phyloP scores from a whole-genome alignment of 2,888 invertebrate species.

The Eretmocerus hayati region DNA sequence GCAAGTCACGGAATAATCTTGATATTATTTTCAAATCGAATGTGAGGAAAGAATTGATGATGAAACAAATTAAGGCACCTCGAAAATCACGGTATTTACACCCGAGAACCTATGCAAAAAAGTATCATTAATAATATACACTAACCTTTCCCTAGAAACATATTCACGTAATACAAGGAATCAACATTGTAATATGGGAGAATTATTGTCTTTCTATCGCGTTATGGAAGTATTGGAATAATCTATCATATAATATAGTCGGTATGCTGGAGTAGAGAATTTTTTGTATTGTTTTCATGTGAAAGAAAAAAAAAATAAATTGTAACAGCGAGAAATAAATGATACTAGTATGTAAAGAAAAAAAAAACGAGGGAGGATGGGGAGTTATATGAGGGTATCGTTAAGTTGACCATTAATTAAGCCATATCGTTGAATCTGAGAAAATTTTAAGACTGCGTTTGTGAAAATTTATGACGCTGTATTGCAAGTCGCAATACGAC shows the following conservation, averaged over 20 bases:
- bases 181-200: background rate
- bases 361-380: constrained; percentile 6
- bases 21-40: too few relatives aligned
- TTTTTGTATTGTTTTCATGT: constrained; percentile 14
- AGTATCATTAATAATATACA: constrained; percentile 8
- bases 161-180: constrained; percentile 4
- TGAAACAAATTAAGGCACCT: too few relatives aligned
- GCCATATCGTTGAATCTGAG: constrained; percentile 1
- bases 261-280: constrained; percentile 7
- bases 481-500: too few relatives aligned
- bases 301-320: background rate
- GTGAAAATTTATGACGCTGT: too few relatives aligned
- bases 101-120: constrained; percentile 16
- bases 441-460: background rate
- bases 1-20: too few relatives aligned
- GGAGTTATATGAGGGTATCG: constrained; percentile 3
- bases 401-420: constrained; percentile 17
- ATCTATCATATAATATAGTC: too few relatives aligned
- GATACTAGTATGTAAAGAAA: background rate
- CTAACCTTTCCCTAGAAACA: constrained; percentile 4
- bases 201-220: constrained; percentile 18
- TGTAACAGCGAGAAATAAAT: background rate
- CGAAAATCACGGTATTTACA: too few relatives aligned
- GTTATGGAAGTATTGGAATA: constrained; percentile 10
- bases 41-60: too few relatives aligned